phyloP scores from a whole-genome alignment of 2,113 vertebrate genomes.

The Prionailurus viverrinus region DNA sequence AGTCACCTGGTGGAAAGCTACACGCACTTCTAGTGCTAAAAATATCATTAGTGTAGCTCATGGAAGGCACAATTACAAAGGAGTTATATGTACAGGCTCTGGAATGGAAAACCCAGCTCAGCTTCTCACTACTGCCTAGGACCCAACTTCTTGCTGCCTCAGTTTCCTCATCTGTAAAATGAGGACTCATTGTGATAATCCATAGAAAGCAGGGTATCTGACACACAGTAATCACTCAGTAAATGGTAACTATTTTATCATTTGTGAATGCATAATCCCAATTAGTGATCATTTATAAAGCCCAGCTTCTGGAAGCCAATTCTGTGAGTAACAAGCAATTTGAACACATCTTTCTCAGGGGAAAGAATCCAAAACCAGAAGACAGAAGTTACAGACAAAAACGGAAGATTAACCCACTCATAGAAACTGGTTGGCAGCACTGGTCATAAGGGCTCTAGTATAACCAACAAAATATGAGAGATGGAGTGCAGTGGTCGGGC shows the following conservation, averaged over 20 bases:
- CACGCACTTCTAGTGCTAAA: background rate
- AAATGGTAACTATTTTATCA: background rate
- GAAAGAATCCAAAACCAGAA: background rate
- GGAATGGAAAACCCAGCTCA: background rate
- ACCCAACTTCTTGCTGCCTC: background rate
- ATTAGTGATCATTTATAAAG: background rate
- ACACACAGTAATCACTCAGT: background rate
- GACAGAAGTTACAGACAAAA: background rate
- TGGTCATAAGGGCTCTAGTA: rapidly evolving
- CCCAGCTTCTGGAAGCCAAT: background rate
- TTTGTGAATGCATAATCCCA: background rate
- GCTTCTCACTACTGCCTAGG: background rate
- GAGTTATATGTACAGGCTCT: background rate
- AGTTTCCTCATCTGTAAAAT: background rate
- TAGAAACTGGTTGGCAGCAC: background rate
- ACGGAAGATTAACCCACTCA: background rate
- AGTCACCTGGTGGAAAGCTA: slow-evolving; percentile 32
- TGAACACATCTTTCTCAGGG: background rate
- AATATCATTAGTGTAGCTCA: background rate
- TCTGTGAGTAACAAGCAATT: background rate
- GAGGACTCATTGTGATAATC: background rate
- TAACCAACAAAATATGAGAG: background rate
- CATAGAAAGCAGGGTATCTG: background rate
- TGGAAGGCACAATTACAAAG: background rate
- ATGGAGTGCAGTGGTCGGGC: background rate